Conservation (phyloP, 2,888 invertebrate species). For the Drosophila gaucha region DNA sequence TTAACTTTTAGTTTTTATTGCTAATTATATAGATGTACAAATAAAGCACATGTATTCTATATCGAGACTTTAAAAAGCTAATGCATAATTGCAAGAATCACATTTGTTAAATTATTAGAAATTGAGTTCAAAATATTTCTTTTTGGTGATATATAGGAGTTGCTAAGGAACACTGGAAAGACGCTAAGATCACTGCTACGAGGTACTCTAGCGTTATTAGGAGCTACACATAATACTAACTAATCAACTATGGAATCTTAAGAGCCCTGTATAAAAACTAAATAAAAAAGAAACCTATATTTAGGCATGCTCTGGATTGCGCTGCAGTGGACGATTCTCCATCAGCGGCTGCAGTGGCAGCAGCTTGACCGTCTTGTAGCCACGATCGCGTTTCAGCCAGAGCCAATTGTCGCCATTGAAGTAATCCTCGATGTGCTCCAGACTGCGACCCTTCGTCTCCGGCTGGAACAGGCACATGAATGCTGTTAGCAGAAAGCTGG, state of each 20-base stretch:
- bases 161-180: slow-evolving; percentile 43
- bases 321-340: slow-evolving; percentile 14
- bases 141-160: slow-evolving; percentile 21
- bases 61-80: slow-evolving; percentile 30
- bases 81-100: slow-evolving; percentile 47
- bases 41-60: slow-evolving; percentile 8
- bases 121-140: slow-evolving; percentile 24
- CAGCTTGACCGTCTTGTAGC: slow-evolving; percentile 71
- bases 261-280: slow-evolving; percentile 44
- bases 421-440: slow-evolving; percentile 92
- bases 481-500: slow-evolving; percentile 87
- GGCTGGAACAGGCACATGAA: slow-evolving; percentile 89
- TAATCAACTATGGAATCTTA: slow-evolving; percentile 37
- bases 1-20: slow-evolving; percentile 6
- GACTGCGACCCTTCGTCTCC: slow-evolving; percentile 90
- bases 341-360: slow-evolving; percentile 43
- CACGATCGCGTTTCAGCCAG: slow-evolving; percentile 85
- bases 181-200: slow-evolving; percentile 23
- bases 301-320: slow-evolving; percentile 34
- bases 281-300: slow-evolving; percentile 1
- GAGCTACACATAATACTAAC: slow-evolving; percentile 39
- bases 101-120: slow-evolving; percentile 34
- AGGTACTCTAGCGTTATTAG: slow-evolving; percentile 23
- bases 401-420: slow-evolving; percentile 88
- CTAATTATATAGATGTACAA: slow-evolving; percentile 23